These are phyloP conservation scores for Lamellibrachia satsuma DNA, from an alignment of 2,888 invertebrate species.

Conservation along the genomic window DNA sequence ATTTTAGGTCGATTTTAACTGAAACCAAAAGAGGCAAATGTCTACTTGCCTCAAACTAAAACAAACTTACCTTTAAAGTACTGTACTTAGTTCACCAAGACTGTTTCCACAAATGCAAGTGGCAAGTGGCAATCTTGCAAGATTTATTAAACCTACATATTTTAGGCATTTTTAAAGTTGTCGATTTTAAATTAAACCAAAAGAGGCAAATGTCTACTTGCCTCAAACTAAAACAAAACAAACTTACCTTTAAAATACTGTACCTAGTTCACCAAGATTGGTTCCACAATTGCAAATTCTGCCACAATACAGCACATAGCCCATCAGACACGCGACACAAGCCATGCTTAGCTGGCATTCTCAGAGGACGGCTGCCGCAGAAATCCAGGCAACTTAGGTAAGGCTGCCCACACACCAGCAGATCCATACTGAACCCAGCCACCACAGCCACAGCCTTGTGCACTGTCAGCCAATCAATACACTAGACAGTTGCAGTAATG, in stretches of 20 bases:
- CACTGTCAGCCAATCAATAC: not conserved
- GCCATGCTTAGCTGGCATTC: not conserved
- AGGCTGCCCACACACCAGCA: not conserved
- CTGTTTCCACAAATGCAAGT: not conserved
- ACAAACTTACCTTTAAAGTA: not conserved
- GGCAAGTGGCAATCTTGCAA: no score
- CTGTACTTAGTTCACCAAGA: not conserved
- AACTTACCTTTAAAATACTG: not conserved
- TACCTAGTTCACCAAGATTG: not conserved
- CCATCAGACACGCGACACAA: not conserved
- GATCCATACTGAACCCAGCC: not conserved
- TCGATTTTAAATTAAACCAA: not conserved
- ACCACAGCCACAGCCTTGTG: not conserved
- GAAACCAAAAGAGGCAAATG: not conserved
- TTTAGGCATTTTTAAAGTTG: not conserved
- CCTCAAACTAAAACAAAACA: not conserved
- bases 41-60: not conserved
- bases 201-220: not conserved
- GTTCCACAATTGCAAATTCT: not conserved
- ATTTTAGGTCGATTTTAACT: not conserved
- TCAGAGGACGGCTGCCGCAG: not conserved
- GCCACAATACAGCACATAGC: not conserved
- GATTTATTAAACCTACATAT: not conserved
- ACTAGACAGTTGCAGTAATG: not conserved
- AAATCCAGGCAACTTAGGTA: not conserved